These are phyloP conservation scores for Furnarius figulus DNA, from an alignment of 2,113 vertebrate genomes.

Conservation along the genomic window DNA sequence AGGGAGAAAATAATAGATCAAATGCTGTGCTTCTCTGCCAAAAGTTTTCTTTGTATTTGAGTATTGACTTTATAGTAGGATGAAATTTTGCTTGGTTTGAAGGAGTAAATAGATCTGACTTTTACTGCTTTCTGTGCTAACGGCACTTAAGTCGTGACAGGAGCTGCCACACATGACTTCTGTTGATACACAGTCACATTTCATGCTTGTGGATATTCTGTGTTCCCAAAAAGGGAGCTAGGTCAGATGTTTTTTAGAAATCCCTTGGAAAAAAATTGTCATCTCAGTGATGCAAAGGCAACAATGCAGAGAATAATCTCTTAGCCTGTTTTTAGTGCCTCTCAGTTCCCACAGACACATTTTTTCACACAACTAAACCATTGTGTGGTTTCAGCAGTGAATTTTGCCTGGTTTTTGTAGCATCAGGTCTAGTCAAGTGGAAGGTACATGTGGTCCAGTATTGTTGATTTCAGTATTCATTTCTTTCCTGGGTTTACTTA, in stretches of 20 bases:
- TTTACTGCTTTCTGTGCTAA: not conserved
- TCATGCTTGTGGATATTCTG: not conserved
- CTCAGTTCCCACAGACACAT: not conserved
- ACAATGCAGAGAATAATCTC: not conserved
- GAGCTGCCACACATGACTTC: not conserved
- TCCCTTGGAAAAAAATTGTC: not conserved
- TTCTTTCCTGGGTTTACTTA: not conserved
- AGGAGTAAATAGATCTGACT: not conserved
- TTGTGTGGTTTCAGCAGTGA: not conserved
- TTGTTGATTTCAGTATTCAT: not conserved
- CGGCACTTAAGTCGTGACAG: not conserved
- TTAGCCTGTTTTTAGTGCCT: not conserved
- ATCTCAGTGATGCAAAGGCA: not conserved
- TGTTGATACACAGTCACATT: not conserved
- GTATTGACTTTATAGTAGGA: not conserved
- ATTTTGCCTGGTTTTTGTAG: not conserved
- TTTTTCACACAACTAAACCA: not conserved
- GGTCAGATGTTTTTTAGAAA: not conserved
- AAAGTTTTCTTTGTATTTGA: not conserved
- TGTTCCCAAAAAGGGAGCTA: not conserved
- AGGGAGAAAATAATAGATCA: not conserved
- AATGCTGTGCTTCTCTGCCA: not conserved
- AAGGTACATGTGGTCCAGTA: not conserved
- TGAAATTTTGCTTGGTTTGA: not conserved
- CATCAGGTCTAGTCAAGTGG: not conserved